Evolutionary conservation across 2,113 vertebrate genomes (phyloP), one percentile per base, ranked within the genome.

Genomic region (Oncorhynchus kisutch): DNA sequence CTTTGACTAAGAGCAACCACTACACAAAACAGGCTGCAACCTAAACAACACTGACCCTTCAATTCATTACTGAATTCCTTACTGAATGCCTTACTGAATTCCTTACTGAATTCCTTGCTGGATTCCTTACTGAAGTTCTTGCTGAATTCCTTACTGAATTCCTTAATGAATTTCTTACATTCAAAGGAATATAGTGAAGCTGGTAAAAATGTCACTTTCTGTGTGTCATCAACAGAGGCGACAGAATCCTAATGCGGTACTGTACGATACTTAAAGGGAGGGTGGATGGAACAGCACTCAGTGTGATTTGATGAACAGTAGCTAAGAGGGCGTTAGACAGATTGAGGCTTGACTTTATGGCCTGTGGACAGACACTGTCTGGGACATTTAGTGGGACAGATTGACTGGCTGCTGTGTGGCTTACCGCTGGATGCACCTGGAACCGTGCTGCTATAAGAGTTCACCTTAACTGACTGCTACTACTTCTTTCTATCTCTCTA

Each of bases 341-440:
- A 76, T 81, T 57, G 11, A 65, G 67, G 22, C 20, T 48, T 54
- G 54, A 73, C 67, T 16, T 2, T 45, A 20, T 84, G 72, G 77
- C 77, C 75, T 72, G 59, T 25, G 66, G 69, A 29, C 69, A 70
- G 34, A 22, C 16, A 29, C 5, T 45, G 25, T 34, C 18, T 49
- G 60, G 75, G 22, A 59, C 62, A 11, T 65, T 12, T 67, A 59
- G 67, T n/a, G 29, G 13, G 12, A 8, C 16, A 13, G 34, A 39
- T 48, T 62, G 68, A 51, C 29, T 22, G 54, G 54, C 39, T 6
- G 67, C 20, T 45, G 18, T 45, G 24, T 0, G 20, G 7, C 48
- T 75, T n/a, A 31, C 18, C 11, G 7, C 71, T n/a, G 1, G 57
- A 8, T 16, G 31, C 27, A 11, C 31, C 59, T 13, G 31, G 18